Evolutionary conservation across 2,797 vertebrate species (phyloP).

Genomic region (Syngnathus acus): DNA sequence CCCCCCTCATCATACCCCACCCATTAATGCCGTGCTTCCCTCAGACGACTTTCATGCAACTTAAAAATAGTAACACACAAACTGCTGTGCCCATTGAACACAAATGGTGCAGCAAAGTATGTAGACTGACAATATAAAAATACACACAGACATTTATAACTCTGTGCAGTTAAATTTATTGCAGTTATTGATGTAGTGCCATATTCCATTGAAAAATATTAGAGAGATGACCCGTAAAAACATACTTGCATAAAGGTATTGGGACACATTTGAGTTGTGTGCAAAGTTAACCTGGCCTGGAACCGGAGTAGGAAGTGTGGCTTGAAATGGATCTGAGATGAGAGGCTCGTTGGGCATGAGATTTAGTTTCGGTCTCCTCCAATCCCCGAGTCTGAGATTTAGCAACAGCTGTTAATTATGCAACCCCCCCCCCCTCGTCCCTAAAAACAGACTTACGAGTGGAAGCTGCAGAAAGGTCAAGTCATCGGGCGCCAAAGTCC

Average conservation of each 20-base stretch:
- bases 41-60: constrained; percentile 61
- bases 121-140: background rate
- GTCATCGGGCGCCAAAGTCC: background rate
- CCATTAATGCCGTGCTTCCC: constrained; percentile 19
- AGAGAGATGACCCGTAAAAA: background rate
- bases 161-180: background rate
- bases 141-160: background rate
- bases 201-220: background rate
- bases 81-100: too few species aligned
- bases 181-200: background rate
- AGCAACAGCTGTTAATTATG: constrained; percentile 6
- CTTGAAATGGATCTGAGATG: constrained; percentile 5
- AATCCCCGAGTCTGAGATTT: background rate
- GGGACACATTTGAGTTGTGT: background rate
- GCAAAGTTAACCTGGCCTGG: background rate
- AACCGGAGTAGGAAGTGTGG: background rate
- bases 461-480: constrained; percentile 2
- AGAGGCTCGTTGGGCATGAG: background rate
- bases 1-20: constrained; percentile 9
- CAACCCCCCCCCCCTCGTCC: background rate
- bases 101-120: too few species aligned
- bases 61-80: constrained; percentile 50
- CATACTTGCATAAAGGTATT: background rate
- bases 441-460: background rate
- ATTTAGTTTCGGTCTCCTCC: constrained; percentile 1